Evolutionary conservation across 2,797 vertebrate genomes (phyloP).

Genomic region (Artibeus lituratus): DNA sequence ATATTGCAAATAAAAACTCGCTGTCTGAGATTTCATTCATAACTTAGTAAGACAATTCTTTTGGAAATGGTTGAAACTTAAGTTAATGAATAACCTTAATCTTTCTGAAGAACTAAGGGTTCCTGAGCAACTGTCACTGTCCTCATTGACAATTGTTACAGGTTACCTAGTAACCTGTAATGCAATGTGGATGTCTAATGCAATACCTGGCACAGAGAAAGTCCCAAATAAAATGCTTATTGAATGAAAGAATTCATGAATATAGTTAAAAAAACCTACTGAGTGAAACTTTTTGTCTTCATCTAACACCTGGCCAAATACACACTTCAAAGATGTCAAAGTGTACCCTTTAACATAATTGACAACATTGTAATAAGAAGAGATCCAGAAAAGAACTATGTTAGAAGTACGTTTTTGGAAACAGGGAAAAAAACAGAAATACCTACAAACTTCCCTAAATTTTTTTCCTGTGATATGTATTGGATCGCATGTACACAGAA

Average conservation of each 20-base stretch:
- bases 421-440: background rate
- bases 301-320: background rate
- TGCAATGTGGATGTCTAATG: background rate
- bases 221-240: background rate
- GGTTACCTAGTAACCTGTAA: too few relatives aligned
- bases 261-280: background rate
- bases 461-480: background rate
- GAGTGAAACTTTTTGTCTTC: background rate
- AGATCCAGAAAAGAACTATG: background rate
- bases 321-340: background rate
- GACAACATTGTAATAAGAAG: background rate
- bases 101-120: background rate
- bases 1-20: background rate
- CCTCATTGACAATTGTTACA: background rate
- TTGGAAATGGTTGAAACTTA: background rate
- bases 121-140: background rate
- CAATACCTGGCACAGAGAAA: background rate
- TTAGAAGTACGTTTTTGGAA: background rate
- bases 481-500: background rate
- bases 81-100: background rate
- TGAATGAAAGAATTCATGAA: background rate
- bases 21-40: background rate
- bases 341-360: background rate
- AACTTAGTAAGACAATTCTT: background rate
- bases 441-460: background rate